phyloP scores from a whole-genome alignment of 2,113 vertebrate species.

The Chloebia gouldiae region DNA sequence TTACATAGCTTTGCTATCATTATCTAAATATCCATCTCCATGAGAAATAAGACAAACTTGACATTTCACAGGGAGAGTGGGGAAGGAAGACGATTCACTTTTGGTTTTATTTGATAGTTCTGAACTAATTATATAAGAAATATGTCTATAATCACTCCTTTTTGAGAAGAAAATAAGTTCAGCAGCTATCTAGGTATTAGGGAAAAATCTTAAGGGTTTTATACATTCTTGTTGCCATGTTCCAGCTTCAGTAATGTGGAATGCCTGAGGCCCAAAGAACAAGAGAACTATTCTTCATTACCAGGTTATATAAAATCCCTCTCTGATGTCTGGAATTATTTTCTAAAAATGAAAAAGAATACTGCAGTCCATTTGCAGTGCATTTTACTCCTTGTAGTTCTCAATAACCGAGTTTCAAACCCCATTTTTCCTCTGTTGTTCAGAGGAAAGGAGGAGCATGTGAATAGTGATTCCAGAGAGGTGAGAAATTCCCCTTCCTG shows the following conservation, averaged over 20 bases:
- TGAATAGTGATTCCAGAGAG: fast-evolving
- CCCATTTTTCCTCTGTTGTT: not conserved
- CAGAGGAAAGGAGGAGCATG: not conserved
- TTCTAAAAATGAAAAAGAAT: not conserved
- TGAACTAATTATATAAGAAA: not conserved
- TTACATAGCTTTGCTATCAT: not conserved
- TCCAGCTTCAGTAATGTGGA: not conserved
- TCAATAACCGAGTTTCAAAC: not conserved
- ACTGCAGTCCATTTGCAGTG: not conserved
- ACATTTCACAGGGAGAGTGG: not conserved
- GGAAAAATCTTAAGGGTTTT: not conserved
- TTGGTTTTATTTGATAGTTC: not conserved
- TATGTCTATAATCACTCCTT: not conserved
- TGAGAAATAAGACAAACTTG: not conserved
- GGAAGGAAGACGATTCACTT: not conserved
- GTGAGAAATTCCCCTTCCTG: not conserved
- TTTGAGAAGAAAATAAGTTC: not conserved
- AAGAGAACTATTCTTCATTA: not conserved
- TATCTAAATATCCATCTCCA: not conserved
- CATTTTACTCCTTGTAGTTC: not conserved
- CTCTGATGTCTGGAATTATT: not conserved
- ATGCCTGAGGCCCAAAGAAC: not conserved
- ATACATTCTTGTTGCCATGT: not conserved
- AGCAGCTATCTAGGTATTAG: not conserved
- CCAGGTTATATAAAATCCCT: not conserved